phyloP scores from a whole-genome alignment of 1,140 invertebrate genomes.

The Macrotrachela quadricornifera region DNA sequence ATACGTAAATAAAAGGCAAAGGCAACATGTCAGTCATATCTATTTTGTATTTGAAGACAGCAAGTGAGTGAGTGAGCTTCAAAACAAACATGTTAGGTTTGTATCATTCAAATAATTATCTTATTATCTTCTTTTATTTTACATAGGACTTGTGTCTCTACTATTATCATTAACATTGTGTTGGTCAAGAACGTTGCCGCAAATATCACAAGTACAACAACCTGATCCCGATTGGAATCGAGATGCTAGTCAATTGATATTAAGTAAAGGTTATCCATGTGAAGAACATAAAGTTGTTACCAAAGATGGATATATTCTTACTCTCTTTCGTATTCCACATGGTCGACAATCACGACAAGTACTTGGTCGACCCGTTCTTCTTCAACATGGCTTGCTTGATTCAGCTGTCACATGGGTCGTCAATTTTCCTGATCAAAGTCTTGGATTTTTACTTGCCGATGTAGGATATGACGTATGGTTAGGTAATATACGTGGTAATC shows the following conservation, averaged over 20 bases:
- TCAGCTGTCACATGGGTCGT: not conserved
- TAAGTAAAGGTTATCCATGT: constrained; percentile 5
- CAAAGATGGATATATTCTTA: constrained; percentile 3
- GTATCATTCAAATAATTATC: too few relatives aligned
- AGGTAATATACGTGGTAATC: constrained; percentile 43
- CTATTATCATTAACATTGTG: too few relatives aligned
- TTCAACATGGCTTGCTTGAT: constrained; percentile 6
- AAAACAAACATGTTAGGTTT: too few relatives aligned
- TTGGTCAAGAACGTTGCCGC: too few relatives aligned
- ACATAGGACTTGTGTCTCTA: too few relatives aligned
- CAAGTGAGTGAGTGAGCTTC: too few relatives aligned
- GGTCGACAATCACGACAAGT: not conserved
- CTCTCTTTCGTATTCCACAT: constrained; percentile 2
- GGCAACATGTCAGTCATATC: too few relatives aligned
- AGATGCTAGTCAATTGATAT: not conserved
- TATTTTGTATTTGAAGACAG: too few relatives aligned
- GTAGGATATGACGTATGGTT: constrained; percentile 51
- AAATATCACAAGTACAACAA: too few relatives aligned
- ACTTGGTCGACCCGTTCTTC: not conserved
- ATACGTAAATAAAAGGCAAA: too few relatives aligned
- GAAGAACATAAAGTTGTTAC: constrained; percentile 5
- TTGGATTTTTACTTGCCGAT: constrained; percentile 25
- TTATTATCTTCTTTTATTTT: too few relatives aligned
- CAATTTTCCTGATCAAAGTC: constrained; percentile 6
- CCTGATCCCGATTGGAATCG: not conserved